Evolutionary conservation across 2,888 invertebrate species (phyloP), one percentile per base, ranked within the genome.

Genomic region (Xestia xanthographa): DNA sequence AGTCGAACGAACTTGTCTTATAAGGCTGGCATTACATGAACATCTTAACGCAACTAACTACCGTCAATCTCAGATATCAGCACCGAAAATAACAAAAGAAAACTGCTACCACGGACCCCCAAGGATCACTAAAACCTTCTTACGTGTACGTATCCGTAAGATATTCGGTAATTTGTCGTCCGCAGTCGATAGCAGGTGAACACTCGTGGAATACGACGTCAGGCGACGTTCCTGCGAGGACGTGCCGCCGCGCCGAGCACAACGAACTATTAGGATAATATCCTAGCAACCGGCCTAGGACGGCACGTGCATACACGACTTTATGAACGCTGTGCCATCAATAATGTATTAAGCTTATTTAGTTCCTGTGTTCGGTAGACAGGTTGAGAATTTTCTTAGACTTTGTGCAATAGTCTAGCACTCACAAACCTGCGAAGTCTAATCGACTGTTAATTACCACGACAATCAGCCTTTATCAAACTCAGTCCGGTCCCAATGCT

Each of bases 91-190:
- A 11, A 26, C 9, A 41, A 29, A 50, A 53, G 17, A n/a, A 65
- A 45, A 45, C 26, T 4, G 20, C 17, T 22, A 14, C 50, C 14
- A 22, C 26, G 11, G 2, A 8, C n/a, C 9, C 9, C 22, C 12
- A 50, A 43, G 43, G 38, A 77, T 50, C 60, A 29, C 41, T 58
- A 26, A 50, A 50, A 50, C 29, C 20, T 14, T 34, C 14, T 14
- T 50, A 60, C 34, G 12, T 26, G 58, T 17, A 34, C 66, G 41
- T 60, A 50, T 66, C 22, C 26, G 9, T 60, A 66, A 58, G 50
- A 66, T 79, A 66, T 79, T 78, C 14, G 29, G 45, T 29, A 38
- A 79, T 66, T 62, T n/a, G 34, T 66, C 58, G 20, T 43, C 50
- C 17, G 8, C 9, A 11, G 34, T 17, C 38, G 41, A 60, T 20